phyloP scores from a whole-genome alignment of 2,113 vertebrate species.

The Odontophorus gujanensis region DNA sequence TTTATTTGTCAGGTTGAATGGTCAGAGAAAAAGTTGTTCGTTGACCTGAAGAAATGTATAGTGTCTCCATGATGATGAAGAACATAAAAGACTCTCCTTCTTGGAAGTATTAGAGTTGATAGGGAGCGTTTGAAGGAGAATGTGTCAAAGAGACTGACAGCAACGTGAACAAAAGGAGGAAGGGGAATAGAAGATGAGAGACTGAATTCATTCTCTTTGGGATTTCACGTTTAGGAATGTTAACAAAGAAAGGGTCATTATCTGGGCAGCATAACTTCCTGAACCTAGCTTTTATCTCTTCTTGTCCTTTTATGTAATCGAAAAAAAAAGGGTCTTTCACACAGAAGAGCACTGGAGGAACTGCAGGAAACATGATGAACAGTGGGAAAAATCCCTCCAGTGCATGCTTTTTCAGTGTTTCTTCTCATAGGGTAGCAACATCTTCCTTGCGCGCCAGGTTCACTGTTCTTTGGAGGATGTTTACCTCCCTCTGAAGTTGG shows the following conservation, averaged over 20 bases:
- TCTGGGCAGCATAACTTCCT: constrained; percentile 64
- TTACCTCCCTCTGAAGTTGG: background rate
- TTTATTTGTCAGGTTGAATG: constrained; percentile 75
- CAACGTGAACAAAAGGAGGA: constrained; percentile 58
- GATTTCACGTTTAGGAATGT: constrained; percentile 56
- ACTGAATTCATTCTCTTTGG: constrained; percentile 53
- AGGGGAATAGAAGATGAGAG: constrained; percentile 55
- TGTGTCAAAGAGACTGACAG: constrained; percentile 59
- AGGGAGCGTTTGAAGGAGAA: constrained; percentile 69
- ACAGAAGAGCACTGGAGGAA: constrained; percentile 10
- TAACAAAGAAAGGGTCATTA: constrained; percentile 64
- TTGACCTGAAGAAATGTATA: constrained; percentile 69
- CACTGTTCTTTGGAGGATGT: background rate
- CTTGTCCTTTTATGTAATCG: constrained; percentile 56
- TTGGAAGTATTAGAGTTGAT: constrained; percentile 69
- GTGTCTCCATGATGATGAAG: constrained; percentile 59
- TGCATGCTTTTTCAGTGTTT: background rate
- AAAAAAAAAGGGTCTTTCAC: constrained; percentile 21
- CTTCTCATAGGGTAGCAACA: background rate
- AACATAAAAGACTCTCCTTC: constrained; percentile 67
- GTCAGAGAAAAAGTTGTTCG: constrained; percentile 60
- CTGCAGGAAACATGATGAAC: constrained; percentile 25
- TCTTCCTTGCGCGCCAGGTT: background rate
- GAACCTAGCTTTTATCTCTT: constrained; percentile 66
- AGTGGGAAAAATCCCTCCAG: background rate